phyloP scores from a whole-genome alignment of 1,140 invertebrate species.

The Lordiphosa stackelbergi region DNA sequence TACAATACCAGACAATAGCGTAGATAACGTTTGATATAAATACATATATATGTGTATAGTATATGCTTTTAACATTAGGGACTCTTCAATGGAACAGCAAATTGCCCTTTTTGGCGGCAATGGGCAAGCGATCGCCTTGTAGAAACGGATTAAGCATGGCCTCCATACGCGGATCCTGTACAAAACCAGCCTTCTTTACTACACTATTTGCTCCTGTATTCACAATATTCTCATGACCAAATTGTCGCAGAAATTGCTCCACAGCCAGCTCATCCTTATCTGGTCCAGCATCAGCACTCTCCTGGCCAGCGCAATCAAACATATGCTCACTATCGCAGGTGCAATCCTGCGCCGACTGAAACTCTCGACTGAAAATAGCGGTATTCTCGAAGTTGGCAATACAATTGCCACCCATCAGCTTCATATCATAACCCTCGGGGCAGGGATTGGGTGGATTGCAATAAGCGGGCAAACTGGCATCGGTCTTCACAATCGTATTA shows the following conservation, averaged over 20 bases:
- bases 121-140: conserved; percentile 88
- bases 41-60: conserved; percentile 21
- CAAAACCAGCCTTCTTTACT: conserved; percentile 83
- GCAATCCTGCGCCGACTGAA: conserved; percentile 95
- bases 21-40: conserved; percentile 4
- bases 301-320: conserved; percentile 89
- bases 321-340: conserved; percentile 99
- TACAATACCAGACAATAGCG: too few species aligned
- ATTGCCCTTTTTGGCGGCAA: conserved; percentile 92
- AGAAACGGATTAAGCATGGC: conserved; percentile 84
- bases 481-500: conserved; percentile 89
- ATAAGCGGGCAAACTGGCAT: conserved; percentile 95
- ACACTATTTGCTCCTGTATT: conserved; percentile 84
- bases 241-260: conserved; percentile 79
- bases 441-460: conserved; percentile 99
- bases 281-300: conserved; percentile 56
- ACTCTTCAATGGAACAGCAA: conserved; percentile 78
- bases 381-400: conserved; percentile 96
- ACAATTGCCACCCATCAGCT: conserved; percentile 87
- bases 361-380: conserved; percentile 95
- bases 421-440: conserved; percentile 88
- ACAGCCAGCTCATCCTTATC: conserved; percentile 69
- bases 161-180: conserved; percentile 78
- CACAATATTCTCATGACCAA: conserved; percentile 74
- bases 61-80: background rate